A percentile compares a stretch with the other conserved stretches of the same genome.
phyloP scores from a whole-genome alignment of 1,140 invertebrate genomes.

The Paralvinella palmiformis region DNA sequence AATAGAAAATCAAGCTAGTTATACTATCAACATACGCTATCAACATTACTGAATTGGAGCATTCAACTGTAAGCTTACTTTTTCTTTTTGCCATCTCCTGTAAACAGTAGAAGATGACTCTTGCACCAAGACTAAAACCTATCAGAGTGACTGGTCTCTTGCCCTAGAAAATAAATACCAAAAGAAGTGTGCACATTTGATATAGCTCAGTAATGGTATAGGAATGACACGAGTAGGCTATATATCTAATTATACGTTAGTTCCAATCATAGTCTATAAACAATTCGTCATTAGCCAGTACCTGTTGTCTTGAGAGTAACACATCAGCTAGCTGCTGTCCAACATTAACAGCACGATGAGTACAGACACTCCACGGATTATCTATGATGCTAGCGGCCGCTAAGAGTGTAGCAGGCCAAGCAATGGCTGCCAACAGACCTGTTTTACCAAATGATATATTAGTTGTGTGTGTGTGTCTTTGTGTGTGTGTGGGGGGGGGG shows the following conservation, averaged over 20 bases:
- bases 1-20: too few species aligned
- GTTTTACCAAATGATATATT: conserved; percentile 18
- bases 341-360: conserved; percentile 58
- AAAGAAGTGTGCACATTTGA: not conserved
- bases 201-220: too few species aligned
- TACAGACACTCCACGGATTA: conserved; percentile 71
- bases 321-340: conserved; percentile 67
- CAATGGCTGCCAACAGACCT: conserved; percentile 63
- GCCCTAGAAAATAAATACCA: conserved; percentile 43
- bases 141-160: conserved; percentile 66
- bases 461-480: not conserved
- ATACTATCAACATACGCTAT: too few species aligned
- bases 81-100: conserved; percentile 49
- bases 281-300: conserved; percentile 21
- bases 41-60: too few species aligned
- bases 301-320: conserved; percentile 59
- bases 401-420: conserved; percentile 64
- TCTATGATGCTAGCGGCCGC: conserved; percentile 63
- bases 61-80: too few species aligned
- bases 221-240: too few species aligned
- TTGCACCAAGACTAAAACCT: conserved; percentile 66
- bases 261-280: not conserved
- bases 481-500: not conserved
- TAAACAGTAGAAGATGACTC: conserved; percentile 67
- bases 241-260: not conserved